A percentile compares a stretch with the other conserved stretches of the same genome.
Evolutionary conservation across 2,113 vertebrate genomes (phyloP).

Genomic region (Eretmochelys imbricata): DNA sequence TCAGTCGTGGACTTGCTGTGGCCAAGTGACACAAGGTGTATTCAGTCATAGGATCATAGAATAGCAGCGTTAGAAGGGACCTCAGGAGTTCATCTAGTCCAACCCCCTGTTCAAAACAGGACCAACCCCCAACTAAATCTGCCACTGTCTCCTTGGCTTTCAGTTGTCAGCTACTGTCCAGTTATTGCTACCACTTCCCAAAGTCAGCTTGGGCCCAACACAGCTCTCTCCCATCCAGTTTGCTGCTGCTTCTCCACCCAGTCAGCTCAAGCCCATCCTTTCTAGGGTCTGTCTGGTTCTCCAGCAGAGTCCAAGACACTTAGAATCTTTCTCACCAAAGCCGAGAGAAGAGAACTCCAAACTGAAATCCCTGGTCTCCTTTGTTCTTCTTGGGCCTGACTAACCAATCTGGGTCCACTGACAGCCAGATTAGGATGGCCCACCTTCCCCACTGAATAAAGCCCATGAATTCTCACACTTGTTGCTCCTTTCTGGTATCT

Average conservation of each 20-base stretch:
- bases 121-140: no score
- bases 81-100: no score
- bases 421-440: neutral
- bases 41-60: neutral
- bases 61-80: no score
- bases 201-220: no score
- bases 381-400: no score
- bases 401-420: neutral
- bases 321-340: neutral
- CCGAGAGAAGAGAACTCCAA: neutral
- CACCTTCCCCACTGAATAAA: neutral
- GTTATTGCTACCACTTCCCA: neutral
- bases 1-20: neutral
- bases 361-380: no score
- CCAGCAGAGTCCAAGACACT: neutral
- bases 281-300: neutral
- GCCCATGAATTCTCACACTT: neutral
- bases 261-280: no score
- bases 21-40: neutral
- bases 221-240: no score
- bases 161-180: neutral
- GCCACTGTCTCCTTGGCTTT: neutral
- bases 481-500: neutral
- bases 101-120: no score
- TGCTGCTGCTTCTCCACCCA: no score